These are phyloP conservation scores for Rhizoglyphus robini DNA, from an alignment of 1,140 invertebrate genomes.

Conservation along the genomic window DNA sequence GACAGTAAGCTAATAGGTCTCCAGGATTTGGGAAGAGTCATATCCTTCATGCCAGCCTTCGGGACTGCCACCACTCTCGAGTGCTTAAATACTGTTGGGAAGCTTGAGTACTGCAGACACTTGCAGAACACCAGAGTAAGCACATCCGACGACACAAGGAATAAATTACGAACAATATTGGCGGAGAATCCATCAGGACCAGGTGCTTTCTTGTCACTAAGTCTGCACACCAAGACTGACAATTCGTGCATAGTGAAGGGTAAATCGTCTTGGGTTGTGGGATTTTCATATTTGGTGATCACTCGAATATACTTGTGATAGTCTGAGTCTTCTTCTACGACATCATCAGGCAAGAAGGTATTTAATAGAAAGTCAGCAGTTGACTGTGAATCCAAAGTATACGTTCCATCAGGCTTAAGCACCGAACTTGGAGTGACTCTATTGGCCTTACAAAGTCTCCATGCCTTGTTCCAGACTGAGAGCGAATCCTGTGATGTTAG, in stretches of 20 bases:
- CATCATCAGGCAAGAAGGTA: neutral
- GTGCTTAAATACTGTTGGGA: conserved; percentile 12
- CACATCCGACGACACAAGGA: neutral
- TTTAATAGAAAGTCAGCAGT: neutral
- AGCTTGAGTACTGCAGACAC: neutral
- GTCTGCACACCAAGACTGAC: neutral
- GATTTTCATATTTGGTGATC: neutral
- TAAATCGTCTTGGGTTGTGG: neutral
- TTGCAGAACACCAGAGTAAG: conserved; percentile 1
- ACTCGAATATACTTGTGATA: no score
- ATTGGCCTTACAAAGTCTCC: neutral
- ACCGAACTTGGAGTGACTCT: neutral
- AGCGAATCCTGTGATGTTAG: neutral
- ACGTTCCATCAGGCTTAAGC: neutral
- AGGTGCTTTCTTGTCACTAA: conserved; percentile 14
- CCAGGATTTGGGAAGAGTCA: neutral
- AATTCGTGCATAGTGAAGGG: neutral
- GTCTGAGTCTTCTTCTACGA: neutral
- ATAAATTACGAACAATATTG: neutral
- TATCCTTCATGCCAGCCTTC: conserved; percentile 12
- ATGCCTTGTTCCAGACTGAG: neutral
- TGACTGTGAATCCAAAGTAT: neutral
- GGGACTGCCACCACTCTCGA: neutral
- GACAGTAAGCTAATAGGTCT: conserved; percentile 19
- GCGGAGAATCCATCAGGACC: conserved; percentile 8